A percentile compares a stretch with the other conserved stretches of the same genome.
These are phyloP conservation scores for Miltochrista miniata DNA, from an alignment of 2,888 invertebrate genomes.

Conservation along the genomic window DNA sequence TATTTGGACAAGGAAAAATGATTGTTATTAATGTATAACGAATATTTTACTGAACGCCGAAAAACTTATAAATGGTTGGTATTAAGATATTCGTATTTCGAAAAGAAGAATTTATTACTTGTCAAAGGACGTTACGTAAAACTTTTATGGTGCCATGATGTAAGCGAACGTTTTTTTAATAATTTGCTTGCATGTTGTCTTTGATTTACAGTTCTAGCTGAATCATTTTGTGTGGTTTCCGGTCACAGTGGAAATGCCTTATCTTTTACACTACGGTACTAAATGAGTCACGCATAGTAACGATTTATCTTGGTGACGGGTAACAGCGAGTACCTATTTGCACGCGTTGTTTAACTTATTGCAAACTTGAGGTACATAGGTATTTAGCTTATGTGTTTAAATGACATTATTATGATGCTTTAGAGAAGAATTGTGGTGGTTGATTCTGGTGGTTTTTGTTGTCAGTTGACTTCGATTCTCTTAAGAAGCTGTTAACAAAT, in stretches of 20 bases:
- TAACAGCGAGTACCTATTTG: background rate
- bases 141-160: slow-evolving; percentile 33
- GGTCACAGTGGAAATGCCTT: background rate
- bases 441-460: no score
- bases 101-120: slow-evolving; percentile 45
- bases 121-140: slow-evolving; percentile 41
- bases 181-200: slow-evolving; percentile 16
- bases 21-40: slow-evolving; percentile 48
- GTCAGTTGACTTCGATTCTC: no score
- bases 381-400: no score
- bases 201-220: background rate
- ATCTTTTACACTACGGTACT: background rate
- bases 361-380: background rate
- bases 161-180: slow-evolving; percentile 13
- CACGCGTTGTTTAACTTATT: background rate
- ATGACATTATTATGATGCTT: no score
- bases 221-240: background rate
- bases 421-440: no score
- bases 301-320: background rate
- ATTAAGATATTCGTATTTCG: slow-evolving; percentile 46
- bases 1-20: slow-evolving; percentile 42
- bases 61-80: slow-evolving; percentile 49
- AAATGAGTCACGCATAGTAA: background rate
- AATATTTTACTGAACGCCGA: slow-evolving; percentile 47
- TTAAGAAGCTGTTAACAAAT: no score